Evolutionary conservation across 1,140 invertebrate species (phyloP), one percentile per base, ranked within the genome.

Genomic region (Procambarus clarkii): DNA sequence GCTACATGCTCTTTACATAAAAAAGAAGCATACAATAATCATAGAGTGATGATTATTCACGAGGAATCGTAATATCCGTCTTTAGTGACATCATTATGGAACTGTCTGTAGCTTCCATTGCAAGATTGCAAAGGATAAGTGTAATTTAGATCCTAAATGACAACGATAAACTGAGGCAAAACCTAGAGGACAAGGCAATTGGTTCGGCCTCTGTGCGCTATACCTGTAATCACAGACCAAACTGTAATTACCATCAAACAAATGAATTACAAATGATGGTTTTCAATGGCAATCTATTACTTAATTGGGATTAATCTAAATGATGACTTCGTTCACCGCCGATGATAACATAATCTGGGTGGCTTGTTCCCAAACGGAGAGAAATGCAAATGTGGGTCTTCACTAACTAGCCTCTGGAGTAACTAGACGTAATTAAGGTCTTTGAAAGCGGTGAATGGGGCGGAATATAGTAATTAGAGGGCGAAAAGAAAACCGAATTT

Each of bases 401-500:
- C 60, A 64, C 21, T 64, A 4, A 2, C 60, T 0, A 18, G 18
- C 13, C 60, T 21, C 60, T 64, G 21, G 13, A 44, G 7, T 74
- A 24, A 74, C 69, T 24, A 74, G 69, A 5, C n/a, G 15, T 74
- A 34, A 74, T 74, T 74, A 11, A 34, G 69, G 24, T 74, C n/a
- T 74, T 34, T 24, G 69, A 74, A 34, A 74, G 24, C n/a, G 8
- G 5, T 34, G 69, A 74, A 74, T 74, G 69, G 69, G 8, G n/a
- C 69, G 24, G 69, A 74, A 74, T 74, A 74, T 24, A 74, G 34
- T 74, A 74, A 74, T 74, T 74, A 74, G 69, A 74, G 69, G 34
- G 69, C 15, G 21, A 74, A 34, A 74, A 9, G 69, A 24, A 24
- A 34, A 34, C 4, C 0, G 69, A 34, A 34, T 74, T 74, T 34